Percentiles rank a stretch among this genome's conserved stretches.
Evolutionary conservation across 2,797 vertebrate species (phyloP).

Genomic region (Pseudochaenichthys georgianus): DNA sequence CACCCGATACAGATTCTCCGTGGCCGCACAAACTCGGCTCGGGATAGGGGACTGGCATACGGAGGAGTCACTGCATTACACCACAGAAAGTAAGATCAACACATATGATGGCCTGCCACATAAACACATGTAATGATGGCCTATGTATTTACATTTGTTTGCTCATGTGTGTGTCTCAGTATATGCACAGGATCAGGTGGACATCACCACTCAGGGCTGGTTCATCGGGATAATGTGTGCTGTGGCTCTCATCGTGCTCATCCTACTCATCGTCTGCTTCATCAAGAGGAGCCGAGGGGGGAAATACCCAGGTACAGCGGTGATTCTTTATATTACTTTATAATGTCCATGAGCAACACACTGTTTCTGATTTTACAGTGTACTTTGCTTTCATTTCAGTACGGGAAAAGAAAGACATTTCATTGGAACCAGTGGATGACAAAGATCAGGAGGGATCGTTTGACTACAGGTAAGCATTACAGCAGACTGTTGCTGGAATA

Average conservation of each 20-base stretch:
- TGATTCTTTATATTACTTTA: background rate
- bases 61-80: conserved; percentile 91
- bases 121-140: background rate
- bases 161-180: conserved; percentile 77
- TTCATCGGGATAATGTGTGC: conserved; percentile 99
- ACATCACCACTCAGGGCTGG: conserved; percentile 98
- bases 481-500: background rate
- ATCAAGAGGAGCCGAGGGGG: conserved; percentile 98
- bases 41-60: conserved; percentile 88
- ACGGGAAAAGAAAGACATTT: conserved; percentile 93
- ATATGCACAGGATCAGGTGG: conserved; percentile 94
- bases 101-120: background rate
- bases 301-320: conserved; percentile 92
- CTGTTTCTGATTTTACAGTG: background rate
- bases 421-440: conserved; percentile 91
- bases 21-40: conserved; percentile 89
- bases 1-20: conserved; percentile 92
- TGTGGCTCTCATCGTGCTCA: conserved; percentile 96
- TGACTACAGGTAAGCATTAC: conserved; percentile 90
- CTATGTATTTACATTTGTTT: background rate
- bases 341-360: background rate
- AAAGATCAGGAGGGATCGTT: conserved; percentile 96
- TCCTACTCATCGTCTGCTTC: conserved; percentile 96
- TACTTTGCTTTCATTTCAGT: conserved; percentile 80
- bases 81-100: conserved; percentile 79